These are phyloP conservation scores for Numenius arquata DNA, from an alignment of 2,113 vertebrate species.

Conservation along the genomic window DNA sequence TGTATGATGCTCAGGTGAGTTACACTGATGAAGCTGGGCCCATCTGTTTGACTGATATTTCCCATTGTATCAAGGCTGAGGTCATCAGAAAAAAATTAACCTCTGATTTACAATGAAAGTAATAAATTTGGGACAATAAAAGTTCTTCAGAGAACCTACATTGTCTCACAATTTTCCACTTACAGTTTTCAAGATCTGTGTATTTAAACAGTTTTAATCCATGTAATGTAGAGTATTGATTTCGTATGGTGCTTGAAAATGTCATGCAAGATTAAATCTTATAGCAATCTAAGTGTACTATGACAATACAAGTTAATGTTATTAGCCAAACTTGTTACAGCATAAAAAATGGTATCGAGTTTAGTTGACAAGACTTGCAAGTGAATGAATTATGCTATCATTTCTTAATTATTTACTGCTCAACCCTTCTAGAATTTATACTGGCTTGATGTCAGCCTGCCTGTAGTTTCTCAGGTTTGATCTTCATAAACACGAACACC, in stretches of 20 bases:
- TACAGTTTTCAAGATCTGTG: conserved; percentile 52
- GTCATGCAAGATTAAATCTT: conserved; percentile 66
- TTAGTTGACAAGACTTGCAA: conserved; percentile 41
- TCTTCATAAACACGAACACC: background rate
- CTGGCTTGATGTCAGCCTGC: background rate
- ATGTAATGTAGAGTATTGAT: conserved; percentile 63
- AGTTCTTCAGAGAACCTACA: conserved; percentile 40
- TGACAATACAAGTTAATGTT: conserved; percentile 60
- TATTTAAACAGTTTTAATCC: conserved; percentile 69
- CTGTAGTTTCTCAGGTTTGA: conserved; percentile 1
- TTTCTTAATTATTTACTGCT: conserved; percentile 58
- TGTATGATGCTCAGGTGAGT: background rate
- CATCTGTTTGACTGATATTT: conserved; percentile 45
- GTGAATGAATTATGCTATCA: conserved; percentile 1
- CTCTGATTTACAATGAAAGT: conserved; percentile 52
- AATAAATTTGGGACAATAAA: conserved; percentile 56
- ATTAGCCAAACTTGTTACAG: conserved; percentile 58
- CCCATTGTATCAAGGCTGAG: conserved; percentile 33
- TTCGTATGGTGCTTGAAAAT: conserved; percentile 67
- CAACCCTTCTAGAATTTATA: conserved; percentile 5
- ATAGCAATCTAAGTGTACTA: conserved; percentile 50
- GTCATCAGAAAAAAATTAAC: conserved; percentile 51
- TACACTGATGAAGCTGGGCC: background rate
- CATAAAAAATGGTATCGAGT: conserved; percentile 38
- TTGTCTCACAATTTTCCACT: conserved; percentile 56